Evolutionary conservation across 2,888 invertebrate species (phyloP), one percentile per base, ranked within the genome.

Genomic region (Drosophila affinis): DNA sequence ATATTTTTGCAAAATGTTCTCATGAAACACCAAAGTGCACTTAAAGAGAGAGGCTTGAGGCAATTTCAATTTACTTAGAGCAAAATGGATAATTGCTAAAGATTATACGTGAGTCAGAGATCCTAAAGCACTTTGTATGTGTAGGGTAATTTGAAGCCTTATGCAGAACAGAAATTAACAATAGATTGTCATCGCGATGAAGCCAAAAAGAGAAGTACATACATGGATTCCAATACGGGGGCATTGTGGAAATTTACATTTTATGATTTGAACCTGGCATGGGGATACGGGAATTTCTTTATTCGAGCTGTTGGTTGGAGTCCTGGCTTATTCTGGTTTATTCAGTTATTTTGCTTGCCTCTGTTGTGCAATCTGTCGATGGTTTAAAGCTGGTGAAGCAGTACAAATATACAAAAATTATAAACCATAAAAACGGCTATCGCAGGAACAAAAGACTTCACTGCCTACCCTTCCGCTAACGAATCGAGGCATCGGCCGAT

Each of bases 11-110:
- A 27, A 49, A 55, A 60, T 52, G 48, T 47, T 62, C 48, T 34
- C 54, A 46, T 34, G 34, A 62, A 73, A 73, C 73, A 73, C 58
- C 51, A 32, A 73, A 73, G 67, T 67, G 73, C 75, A 73, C 73
- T 73, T 73, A 67, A 56, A 61, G 6, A 32, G 44, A 27, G 47
- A 49, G 56, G 67, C 73, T 55, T 47, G 57, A 52, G 61, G 58
- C 53, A 61, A 27, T 73, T 73, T 62, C 54, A 61, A 67, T 73
- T 73, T 55, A 56, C 24, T 24, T 24, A 21, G 21, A 21, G 21
- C 24, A 4, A 24, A 4, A 4, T 24, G 56, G 24, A 65, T 65
- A 39, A 55, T 21, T 17, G 29, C 21, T 3, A 21, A 39, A 29
- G n/a, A 14, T 45, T 21, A 21, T 21, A 21, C 10, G 10, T 24